Conservation (phyloP, 2,113 vertebrate genomes). For the Aramus guarauna region DNA sequence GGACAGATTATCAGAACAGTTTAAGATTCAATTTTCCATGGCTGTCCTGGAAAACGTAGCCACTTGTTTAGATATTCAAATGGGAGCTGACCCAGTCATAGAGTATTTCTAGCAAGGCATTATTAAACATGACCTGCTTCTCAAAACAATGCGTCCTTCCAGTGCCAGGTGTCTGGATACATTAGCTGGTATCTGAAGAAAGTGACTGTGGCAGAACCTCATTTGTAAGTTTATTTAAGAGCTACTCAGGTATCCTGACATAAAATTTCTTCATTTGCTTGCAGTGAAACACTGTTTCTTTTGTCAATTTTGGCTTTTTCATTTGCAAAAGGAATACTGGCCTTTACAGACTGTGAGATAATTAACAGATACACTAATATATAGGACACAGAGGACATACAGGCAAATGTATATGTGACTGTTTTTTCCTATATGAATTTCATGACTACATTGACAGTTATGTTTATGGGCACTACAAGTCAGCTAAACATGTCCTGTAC, state of each 20-base stretch:
- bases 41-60: not conserved
- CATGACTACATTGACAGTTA: not conserved
- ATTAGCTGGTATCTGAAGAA: not conserved
- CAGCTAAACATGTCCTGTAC: not conserved
- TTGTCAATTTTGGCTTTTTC: not conserved
- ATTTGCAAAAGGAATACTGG: not conserved
- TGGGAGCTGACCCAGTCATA: not conserved
- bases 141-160: not conserved
- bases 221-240: not conserved
- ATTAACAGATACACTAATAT: not conserved
- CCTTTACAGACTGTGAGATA: not conserved
- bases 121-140: conserved; percentile 52
- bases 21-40: not conserved
- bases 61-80: not conserved
- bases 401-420: not conserved
- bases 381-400: not conserved
- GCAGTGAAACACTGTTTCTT: not conserved
- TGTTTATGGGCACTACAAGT: not conserved
- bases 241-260: not conserved
- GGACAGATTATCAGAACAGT: not conserved
- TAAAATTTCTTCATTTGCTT: not conserved
- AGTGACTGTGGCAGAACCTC: not conserved
- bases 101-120: conserved; percentile 24
- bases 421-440: not conserved
- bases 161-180: not conserved